phyloP scores from a whole-genome alignment of 2,888 invertebrate species.

The Polyommatus iphigenia region DNA sequence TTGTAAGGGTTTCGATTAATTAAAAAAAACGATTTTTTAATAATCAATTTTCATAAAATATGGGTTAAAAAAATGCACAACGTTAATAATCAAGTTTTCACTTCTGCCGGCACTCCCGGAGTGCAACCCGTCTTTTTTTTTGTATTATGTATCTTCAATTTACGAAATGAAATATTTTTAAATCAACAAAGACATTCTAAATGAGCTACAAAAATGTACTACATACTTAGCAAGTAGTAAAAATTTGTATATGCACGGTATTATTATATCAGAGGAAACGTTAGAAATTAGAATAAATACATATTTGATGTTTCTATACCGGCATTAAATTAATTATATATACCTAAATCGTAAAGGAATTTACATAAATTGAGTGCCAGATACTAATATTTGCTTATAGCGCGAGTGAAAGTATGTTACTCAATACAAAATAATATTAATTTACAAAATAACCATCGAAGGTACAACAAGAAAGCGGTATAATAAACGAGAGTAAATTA shows the following conservation, averaged over 20 bases:
- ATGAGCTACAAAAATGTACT: neutral
- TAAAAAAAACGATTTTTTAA: too few species aligned
- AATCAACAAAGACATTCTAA: too few species aligned
- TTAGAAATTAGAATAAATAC: neutral
- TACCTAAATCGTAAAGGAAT: neutral
- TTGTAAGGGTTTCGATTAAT: too few species aligned
- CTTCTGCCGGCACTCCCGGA: too few species aligned
- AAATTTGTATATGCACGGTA: neutral
- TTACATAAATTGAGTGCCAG: constrained; percentile 6
- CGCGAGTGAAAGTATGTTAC: neutral
- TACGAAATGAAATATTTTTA: too few species aligned
- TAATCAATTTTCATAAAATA: too few species aligned
- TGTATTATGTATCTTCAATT: too few species aligned
- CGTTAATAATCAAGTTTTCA: too few species aligned
- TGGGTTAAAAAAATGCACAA: too few species aligned
- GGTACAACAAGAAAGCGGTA: neutral
- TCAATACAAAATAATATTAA: neutral
- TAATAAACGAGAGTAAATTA: neutral
- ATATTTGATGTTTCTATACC: neutral
- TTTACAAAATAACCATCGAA: neutral
- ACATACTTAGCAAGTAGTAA: neutral
- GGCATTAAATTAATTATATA: neutral
- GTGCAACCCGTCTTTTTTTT: too few species aligned
- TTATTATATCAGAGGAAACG: neutral
- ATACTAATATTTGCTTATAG: neutral